These are phyloP conservation scores for Nesidiocoris tenuis DNA, from an alignment of 2,888 invertebrate species.

Conservation along the genomic window DNA sequence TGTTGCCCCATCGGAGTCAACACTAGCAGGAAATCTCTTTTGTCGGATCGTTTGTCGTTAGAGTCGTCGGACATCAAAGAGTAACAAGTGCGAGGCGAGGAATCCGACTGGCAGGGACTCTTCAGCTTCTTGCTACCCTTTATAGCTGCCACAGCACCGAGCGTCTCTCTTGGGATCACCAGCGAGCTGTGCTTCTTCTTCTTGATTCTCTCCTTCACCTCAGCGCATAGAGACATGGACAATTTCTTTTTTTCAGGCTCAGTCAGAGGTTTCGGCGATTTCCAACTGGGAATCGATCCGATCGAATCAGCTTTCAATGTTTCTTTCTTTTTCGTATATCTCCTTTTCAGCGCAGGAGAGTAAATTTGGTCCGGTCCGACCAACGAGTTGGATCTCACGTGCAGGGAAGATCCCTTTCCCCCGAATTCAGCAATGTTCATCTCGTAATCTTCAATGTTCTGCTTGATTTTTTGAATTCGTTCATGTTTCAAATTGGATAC, in stretches of 20 bases:
- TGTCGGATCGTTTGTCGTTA: constrained; percentile 48
- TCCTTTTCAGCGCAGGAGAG: constrained; percentile 52
- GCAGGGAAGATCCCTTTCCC: constrained; percentile 52
- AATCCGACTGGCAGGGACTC: constrained; percentile 52
- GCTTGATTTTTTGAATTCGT: constrained; percentile 50
- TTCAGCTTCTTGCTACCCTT: constrained; percentile 55
- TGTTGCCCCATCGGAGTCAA: constrained; percentile 54
- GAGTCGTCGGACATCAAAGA: constrained; percentile 55
- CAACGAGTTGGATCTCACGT: constrained; percentile 58
- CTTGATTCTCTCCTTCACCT: constrained; percentile 66
- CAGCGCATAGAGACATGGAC: constrained; percentile 71
- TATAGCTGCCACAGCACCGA: constrained; percentile 63
- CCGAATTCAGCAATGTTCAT: constrained; percentile 60
- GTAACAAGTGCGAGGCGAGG: constrained; percentile 58
- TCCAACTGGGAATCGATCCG: constrained; percentile 56
- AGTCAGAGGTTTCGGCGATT: constrained; percentile 54
- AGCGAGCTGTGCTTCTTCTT: constrained; percentile 54
- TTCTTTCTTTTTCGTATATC: constrained; percentile 56
- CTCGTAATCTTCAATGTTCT: constrained; percentile 59
- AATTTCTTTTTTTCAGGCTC: constrained; percentile 73
- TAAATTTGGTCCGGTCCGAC: constrained; percentile 52
- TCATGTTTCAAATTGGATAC: constrained; percentile 53
- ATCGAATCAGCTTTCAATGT: constrained; percentile 62
- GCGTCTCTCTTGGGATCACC: constrained; percentile 58
- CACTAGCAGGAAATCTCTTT: constrained; percentile 57